Evolutionary conservation across 2,113 vertebrate species (phyloP), one percentile per base, ranked within the genome.

Genomic region (Otolemur garnettii): DNA sequence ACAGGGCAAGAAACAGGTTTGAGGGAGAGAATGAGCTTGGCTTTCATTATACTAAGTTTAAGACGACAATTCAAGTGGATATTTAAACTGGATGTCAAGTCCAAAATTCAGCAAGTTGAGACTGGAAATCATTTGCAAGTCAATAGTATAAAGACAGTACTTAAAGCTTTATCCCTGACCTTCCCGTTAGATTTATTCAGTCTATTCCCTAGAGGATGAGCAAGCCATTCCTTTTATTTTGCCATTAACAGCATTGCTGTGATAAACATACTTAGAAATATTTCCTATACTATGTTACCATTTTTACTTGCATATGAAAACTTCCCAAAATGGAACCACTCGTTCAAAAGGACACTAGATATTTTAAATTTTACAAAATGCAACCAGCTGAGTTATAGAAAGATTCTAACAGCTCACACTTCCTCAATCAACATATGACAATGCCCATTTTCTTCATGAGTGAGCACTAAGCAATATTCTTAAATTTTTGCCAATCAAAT

Each of bases 221-320:
- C 24, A 92, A 62, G 59, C 13, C 19, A 4, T 38, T 88, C 35
- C 72, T 22, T 42, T 71, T 86, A 82, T 55, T 82, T 24, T 94
- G 42, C 42, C 74, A 64, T 50, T 77, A 75, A 88, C 62, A 84
- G 83, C 6, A 68, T 1, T 71, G 50, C 53, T 57, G 9, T 57
- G 64, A 53, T 66, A 90, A 81, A n/a, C 59, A 86, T 33, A 42
- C 62, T 87, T 86, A 90, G 53, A 92, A 89, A 80, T 80, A 85
- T 24, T 82, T 92, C 60, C 60, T 93, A 77, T n/a, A 30, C 45
- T 81, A 59, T 28, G 53, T 50, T 75, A 79, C 57, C 74, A 92
- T 71, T 88, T 74, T 79, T 75, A 55, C 81, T 89, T 69, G 19
- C 57, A 64, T 62, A 96, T 55, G 55, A 64, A 95, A 85, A 21